Evolutionary conservation across 2,113 vertebrate species (phyloP), one percentile per base, ranked within the genome.

Genomic region (Percina caprodes): DNA sequence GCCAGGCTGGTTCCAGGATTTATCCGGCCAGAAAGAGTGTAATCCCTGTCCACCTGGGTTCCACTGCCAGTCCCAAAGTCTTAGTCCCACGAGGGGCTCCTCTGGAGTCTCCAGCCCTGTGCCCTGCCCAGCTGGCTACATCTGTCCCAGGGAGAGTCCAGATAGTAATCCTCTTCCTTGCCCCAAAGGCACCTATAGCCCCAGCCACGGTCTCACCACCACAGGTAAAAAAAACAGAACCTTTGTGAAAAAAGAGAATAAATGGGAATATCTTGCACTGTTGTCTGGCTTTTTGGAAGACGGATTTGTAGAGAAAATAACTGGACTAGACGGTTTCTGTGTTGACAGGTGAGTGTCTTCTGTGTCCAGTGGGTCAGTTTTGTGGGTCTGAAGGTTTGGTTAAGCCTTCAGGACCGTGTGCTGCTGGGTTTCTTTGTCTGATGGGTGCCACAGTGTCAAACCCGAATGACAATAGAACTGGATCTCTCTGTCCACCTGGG

Each of bases 1-100:
- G 9, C n/a, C 79, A 96, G 96, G 95, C 39, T 93, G 83, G 92
- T 96, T 94, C 77, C 96, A 96, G 91, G 93, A 94, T 70, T 84
- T 89, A 75, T 88, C 82, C 21, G 95, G 95, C 9, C 93, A 95
- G 78, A 91, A n/a, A 3, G 86, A 90, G 45, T 96, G 96, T 86
- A 88, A 91, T 79, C 82, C 89, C 23, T 96, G 96, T 74, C 95
- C 95, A 54, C 77, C 92, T 42, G 95, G 95, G 30, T 95, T 92
- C 67, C 91, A 94, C 74, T 96, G 96, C 65, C 85, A 86, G 49
- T 24, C 85, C 14, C 69, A 51, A 66, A 92, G 56, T 92, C 85
- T 65, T 46, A 86, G 42, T 55, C 74, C 69, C 56, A 79, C 51
- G 46, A 89, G 83, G 79, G 90, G 61, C 72, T 71, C 77, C 24